Evolutionary conservation across 2,888 invertebrate genomes (phyloP).

Genomic region (Drosophila merina): DNA sequence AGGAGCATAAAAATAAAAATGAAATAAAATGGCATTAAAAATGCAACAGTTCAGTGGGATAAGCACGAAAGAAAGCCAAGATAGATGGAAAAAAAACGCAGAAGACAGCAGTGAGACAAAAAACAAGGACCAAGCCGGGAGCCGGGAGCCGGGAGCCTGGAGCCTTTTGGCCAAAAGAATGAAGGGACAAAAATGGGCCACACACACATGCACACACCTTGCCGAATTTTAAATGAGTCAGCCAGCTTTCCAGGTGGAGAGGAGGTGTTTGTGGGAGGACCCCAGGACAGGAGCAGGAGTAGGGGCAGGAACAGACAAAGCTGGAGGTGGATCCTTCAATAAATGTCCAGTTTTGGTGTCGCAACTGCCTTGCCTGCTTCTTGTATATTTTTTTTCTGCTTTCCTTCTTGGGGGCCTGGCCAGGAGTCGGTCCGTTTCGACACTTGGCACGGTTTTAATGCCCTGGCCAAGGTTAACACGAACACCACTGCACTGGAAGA

Average conservation of each 20-base stretch:
- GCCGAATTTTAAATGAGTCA: constrained; percentile 70
- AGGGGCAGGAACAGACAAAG: constrained; percentile 5
- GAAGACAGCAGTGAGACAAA: background rate
- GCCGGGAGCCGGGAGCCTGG: background rate
- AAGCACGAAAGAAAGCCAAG: constrained; percentile 60
- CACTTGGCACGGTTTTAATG: constrained; percentile 77
- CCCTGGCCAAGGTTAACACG: constrained; percentile 67
- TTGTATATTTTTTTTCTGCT: constrained; percentile 8
- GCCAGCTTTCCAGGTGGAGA: constrained; percentile 19
- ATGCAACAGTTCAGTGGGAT: constrained; percentile 67
- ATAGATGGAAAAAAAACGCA: background rate
- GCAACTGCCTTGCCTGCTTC: constrained; percentile 6
- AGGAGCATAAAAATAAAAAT: constrained; percentile 64
- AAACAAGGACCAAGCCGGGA: background rate
- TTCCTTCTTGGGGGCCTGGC: constrained; percentile 34
- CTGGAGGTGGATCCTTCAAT: constrained; percentile 35
- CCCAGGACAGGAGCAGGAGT: constrained; percentile 13
- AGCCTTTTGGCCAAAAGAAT: constrained; percentile 16
- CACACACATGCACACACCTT: constrained; percentile 44
- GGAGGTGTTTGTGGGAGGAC: no score
- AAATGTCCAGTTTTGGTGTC: constrained; percentile 28
- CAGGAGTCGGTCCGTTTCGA: constrained; percentile 22
- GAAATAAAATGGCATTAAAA: constrained; percentile 75
- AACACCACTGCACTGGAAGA: no score
- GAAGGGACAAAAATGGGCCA: constrained; percentile 27